phyloP scores from a whole-genome alignment of 92 coral and sea anemone genomes.

The Virgularia gustaviana region DNA sequence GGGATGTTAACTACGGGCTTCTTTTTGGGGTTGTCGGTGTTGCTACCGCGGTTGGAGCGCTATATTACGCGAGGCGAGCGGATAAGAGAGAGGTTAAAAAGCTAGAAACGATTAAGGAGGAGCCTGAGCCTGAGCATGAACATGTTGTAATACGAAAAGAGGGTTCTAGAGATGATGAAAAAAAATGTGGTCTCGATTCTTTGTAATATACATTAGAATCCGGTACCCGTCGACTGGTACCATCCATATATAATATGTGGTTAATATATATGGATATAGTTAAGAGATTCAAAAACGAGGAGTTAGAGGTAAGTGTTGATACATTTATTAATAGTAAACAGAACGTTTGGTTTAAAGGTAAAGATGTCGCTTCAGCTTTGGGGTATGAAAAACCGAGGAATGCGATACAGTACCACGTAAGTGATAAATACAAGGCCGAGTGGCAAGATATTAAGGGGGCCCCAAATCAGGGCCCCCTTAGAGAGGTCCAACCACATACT shows the following conservation, averaged over 20 bases:
- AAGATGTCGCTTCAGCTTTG: slow-evolving; percentile 26
- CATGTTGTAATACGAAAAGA: too few relatives aligned
- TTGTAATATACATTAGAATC: too few relatives aligned
- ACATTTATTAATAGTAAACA: slow-evolving; percentile 16
- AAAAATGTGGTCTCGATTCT: too few relatives aligned
- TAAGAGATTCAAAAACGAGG: slow-evolving; percentile 1
- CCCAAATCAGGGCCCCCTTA: not conserved
- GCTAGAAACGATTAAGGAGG: not conserved
- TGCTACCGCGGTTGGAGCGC: not conserved
- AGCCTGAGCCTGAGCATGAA: not conserved
- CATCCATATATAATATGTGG: not conserved
- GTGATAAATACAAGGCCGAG: slow-evolving; percentile 8
- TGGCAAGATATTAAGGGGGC: not conserved
- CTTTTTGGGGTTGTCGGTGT: not conserved
- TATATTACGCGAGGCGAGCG: not conserved
- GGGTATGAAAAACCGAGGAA: slow-evolving; percentile 5
- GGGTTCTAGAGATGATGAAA: too few relatives aligned
- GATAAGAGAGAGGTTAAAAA: not conserved
- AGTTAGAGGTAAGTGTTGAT: slow-evolving; percentile 3
- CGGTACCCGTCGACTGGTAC: too few relatives aligned
- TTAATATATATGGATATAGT: not conserved
- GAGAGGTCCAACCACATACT: not conserved
- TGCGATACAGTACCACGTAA: slow-evolving; percentile 15
- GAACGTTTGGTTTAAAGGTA: slow-evolving; percentile 28
- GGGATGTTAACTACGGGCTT: not conserved